Evolutionary conservation across 2,888 invertebrate genomes (phyloP), one percentile per base, ranked within the genome.

Genomic region (Aphodius sticticus): DNA sequence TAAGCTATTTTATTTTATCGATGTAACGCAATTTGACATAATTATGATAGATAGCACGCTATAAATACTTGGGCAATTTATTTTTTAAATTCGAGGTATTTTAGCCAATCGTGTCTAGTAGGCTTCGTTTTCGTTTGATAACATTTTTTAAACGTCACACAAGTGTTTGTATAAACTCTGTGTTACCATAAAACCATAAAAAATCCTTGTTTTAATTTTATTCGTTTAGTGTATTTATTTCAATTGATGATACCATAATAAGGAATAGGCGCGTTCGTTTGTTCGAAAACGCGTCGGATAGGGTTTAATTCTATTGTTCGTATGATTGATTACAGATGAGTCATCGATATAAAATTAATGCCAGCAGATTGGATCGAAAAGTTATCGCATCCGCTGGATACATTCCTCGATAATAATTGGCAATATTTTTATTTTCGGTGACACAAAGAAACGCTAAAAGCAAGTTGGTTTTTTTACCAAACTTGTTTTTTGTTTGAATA

Each of bases 1-100:
- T 96, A 88, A 82, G 81, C 82, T 70, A 79, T 78, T 70, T 75
- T 14, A 2, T 70, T 70, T 14, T 70, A 6, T 71, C 12, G 5
- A 26, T 71, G 71, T 26, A 71, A 16, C 6, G 12, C 9, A 12
- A 53, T 53, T 53, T 7, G 53, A 12, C 12, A 12, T 12, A 53
- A 53, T 53, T 9, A 53, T 12, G 53, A 9, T 53, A 53, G 53
- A 53, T 53, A 53, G 12, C 12, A 12, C 7, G 12, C 53, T 53
- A 53, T 53, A 53, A 53, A 53, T 53, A 53, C 53, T 53, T 53
- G 12, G 53, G 53, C 53, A 53, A 3, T 53, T 12, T 7, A 53
- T 53, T 53, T 53, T 53, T 5, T 53, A 53, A 53, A 53, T 7
- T 53, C 53, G 7, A 53, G 12, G 53, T 53, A 53, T 53, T 53